These are phyloP conservation scores for Sturnus vulgaris DNA, from an alignment of 2,113 vertebrate genomes.

Conservation along the genomic window DNA sequence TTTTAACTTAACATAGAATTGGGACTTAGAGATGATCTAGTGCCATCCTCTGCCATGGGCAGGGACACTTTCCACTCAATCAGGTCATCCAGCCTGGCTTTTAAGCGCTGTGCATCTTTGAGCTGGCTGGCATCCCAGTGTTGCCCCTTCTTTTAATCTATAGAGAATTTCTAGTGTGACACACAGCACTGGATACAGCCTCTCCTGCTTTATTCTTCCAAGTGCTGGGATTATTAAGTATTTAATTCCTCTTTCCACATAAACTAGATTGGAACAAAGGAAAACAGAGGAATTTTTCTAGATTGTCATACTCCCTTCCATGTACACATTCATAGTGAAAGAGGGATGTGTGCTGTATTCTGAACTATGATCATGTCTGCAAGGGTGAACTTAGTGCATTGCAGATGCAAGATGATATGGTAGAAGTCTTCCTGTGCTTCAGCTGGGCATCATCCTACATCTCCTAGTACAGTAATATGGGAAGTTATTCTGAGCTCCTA, in stretches of 20 bases:
- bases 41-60: neutral
- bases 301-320: neutral
- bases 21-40: neutral
- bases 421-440: neutral
- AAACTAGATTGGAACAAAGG: neutral
- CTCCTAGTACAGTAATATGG: neutral
- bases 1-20: neutral
- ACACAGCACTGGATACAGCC: neutral
- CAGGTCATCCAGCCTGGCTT: neutral
- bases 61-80: neutral
- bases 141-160: neutral
- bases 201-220: neutral
- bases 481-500: neutral
- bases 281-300: neutral
- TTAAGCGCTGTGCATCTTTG: neutral
- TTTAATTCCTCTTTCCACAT: neutral
- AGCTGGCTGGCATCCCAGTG: neutral
- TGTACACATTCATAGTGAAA: neutral
- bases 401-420: neutral
- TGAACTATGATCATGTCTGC: neutral
- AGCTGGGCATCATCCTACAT: neutral
- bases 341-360: neutral
- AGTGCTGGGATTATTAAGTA: neutral
- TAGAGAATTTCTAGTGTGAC: neutral
- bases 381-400: neutral